A percentile compares a stretch with the other conserved stretches of the same genome.
phyloP scores from a whole-genome alignment of 2,113 vertebrate species.

The Cacatua alba region DNA sequence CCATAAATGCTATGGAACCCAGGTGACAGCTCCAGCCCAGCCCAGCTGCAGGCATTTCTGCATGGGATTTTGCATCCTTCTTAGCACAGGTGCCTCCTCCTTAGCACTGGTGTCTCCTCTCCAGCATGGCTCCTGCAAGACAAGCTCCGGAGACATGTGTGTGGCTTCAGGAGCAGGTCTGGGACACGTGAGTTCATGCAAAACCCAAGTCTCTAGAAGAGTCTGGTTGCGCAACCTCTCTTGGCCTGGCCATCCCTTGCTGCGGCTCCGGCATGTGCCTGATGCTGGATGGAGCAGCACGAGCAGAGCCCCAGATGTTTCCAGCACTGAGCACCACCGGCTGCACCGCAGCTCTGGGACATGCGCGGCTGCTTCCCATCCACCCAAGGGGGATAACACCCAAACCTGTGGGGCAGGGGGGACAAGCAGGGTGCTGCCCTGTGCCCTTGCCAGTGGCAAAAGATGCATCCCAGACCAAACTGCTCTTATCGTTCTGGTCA shows the following conservation, averaged over 20 bases:
- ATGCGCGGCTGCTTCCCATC: not conserved
- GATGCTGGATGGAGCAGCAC: not conserved
- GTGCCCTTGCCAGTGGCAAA: not conserved
- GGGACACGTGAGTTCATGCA: not conserved
- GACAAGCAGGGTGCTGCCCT: not conserved
- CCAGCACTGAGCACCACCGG: not conserved
- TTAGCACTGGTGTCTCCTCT: not conserved
- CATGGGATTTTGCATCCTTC: not conserved
- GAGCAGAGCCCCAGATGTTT: not conserved
- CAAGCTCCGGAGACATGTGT: not conserved
- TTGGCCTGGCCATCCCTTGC: not conserved
- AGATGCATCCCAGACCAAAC: not conserved
- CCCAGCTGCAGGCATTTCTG: accelerated
- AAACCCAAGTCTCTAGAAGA: not conserved
- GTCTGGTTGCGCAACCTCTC: not conserved
- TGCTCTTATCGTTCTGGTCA: not conserved
- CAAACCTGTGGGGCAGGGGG: accelerated
- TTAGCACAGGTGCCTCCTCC: not conserved
- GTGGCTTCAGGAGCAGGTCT: not conserved
- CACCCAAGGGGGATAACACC: accelerated
- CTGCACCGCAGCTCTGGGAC: accelerated
- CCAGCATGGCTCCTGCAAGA: not conserved
- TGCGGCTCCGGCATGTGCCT: not conserved
- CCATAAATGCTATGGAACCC: not conserved
- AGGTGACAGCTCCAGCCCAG: not conserved